phyloP scores from a whole-genome alignment of 1,140 invertebrate genomes.

The Pemphigus obesinymphae region DNA sequence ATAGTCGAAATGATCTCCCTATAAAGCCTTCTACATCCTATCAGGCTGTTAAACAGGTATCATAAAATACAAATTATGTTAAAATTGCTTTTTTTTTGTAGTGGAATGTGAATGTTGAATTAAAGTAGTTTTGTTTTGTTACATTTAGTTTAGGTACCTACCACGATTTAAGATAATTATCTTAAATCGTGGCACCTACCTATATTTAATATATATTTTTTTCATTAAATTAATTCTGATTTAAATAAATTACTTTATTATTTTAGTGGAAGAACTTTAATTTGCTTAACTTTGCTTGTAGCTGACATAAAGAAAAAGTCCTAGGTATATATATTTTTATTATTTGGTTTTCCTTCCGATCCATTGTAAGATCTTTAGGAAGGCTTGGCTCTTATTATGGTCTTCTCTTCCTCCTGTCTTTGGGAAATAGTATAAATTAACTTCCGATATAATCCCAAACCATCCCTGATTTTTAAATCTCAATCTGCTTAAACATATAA shows the following conservation, averaged over 20 bases:
- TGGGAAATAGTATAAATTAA: neutral
- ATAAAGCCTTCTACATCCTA: constrained; percentile 1
- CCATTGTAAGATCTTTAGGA: no score
- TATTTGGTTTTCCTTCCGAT: no score
- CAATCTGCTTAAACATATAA: no score
- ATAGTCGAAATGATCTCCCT: constrained; percentile 10
- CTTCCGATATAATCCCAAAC: neutral
- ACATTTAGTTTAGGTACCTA: neutral
- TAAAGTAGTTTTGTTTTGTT: neutral
- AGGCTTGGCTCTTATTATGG: no score
- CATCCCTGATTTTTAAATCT: neutral
- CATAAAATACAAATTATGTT: neutral
- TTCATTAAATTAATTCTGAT: neutral
- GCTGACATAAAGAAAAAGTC: neutral
- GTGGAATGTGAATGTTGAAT: neutral
- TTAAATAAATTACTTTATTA: neutral
- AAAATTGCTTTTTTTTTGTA: neutral
- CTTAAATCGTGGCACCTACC: neutral
- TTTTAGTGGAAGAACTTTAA: neutral
- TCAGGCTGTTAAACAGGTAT: constrained; percentile 20
- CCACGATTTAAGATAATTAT: neutral
- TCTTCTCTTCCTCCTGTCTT: no score
- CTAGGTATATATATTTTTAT: neutral
- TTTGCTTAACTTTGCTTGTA: neutral
- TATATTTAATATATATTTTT: neutral